Evolutionary conservation across 2,888 invertebrate species (phyloP).

Genomic region (Lobophora halterata): DNA sequence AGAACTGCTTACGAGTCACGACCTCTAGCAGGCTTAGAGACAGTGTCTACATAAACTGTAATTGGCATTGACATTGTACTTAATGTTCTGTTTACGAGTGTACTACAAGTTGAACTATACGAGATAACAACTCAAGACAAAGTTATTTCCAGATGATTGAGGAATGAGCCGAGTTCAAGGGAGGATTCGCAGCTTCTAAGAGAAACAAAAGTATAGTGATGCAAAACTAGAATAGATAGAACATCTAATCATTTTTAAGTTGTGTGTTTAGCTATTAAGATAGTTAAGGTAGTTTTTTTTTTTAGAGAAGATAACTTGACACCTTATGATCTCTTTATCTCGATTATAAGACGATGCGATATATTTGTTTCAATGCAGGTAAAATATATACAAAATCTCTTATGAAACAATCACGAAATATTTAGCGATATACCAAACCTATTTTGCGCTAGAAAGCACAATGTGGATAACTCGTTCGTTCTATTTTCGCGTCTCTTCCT

Average conservation of each 20-base stretch:
- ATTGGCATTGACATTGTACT: conserved; percentile 56
- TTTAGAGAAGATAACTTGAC: too few relatives aligned
- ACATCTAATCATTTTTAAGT: not conserved
- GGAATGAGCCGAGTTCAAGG: conserved; percentile 1
- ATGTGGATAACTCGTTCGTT: conserved; percentile 3
- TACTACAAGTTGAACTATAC: conserved; percentile 17
- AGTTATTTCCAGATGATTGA: conserved; percentile 23
- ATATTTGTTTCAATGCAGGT: too few relatives aligned
- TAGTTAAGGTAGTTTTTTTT: too few relatives aligned
- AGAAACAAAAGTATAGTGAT: not conserved
- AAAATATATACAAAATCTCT: conserved; percentile 2
- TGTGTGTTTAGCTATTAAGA: too few relatives aligned
- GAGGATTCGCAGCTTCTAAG: conserved; percentile 4
- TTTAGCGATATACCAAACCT: conserved; percentile 5
- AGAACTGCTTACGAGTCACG: conserved; percentile 34
- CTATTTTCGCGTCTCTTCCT: not conserved
- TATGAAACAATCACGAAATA: too few relatives aligned
- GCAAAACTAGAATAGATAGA: not conserved
- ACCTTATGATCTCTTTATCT: too few relatives aligned
- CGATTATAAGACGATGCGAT: too few relatives aligned
- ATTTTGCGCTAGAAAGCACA: conserved; percentile 1
- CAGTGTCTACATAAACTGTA: conserved; percentile 40
- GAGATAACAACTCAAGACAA: conserved; percentile 7
- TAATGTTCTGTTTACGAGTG: conserved; percentile 35
- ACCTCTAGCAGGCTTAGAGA: conserved; percentile 46